Evolutionary conservation across 92 coral and sea anemone species (phyloP), one percentile per base, ranked within the genome.

Genomic region (Heliopora coerulea): DNA sequence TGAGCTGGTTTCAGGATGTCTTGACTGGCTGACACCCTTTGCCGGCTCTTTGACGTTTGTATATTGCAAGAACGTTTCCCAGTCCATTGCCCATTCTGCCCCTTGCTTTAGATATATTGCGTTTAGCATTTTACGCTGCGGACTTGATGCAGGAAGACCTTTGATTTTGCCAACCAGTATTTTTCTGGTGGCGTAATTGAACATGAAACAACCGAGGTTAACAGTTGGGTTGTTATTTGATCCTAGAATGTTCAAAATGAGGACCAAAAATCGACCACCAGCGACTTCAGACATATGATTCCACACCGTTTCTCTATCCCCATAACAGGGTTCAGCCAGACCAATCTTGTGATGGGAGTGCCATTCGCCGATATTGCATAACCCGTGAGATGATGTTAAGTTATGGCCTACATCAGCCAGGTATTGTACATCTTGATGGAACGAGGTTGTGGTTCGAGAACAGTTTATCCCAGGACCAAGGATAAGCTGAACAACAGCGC

Each of bases 321-420:
- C 97, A 0, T 21, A 56, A 54, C 97, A 89, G 48, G 97, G 97
- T 12, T 80, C 31, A 21, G 54, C 76, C 33, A 91, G 78, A 8
- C 77, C 78, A 76, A 91, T 78, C 13, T 69, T 86, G 46, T 91
- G 96, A 49, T 91, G 97, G 7, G 97, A 91, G 59, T 91, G 97
- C 97, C 97, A 91, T 62, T 89, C 97, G 23, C 97, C 97, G 29
- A 91, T 84, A 67, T 91, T 93, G 29, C 97, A 83, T 15, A 91
- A 73, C 83, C 85, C 84, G 67, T 84, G 87, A 21, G 67, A 54
- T 3, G 72, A 26, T 0, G 97, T 84, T 35, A 91, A 73, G 1
- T 77, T 42, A 29, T 68, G 67, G 8, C 97, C 97, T 41, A 89
- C 87, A 23, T 76, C 63, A 37, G 61, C 73, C 33, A 91, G 78